Conservation (phyloP, 2,888 invertebrate genomes). For the Agrotis clavis region DNA sequence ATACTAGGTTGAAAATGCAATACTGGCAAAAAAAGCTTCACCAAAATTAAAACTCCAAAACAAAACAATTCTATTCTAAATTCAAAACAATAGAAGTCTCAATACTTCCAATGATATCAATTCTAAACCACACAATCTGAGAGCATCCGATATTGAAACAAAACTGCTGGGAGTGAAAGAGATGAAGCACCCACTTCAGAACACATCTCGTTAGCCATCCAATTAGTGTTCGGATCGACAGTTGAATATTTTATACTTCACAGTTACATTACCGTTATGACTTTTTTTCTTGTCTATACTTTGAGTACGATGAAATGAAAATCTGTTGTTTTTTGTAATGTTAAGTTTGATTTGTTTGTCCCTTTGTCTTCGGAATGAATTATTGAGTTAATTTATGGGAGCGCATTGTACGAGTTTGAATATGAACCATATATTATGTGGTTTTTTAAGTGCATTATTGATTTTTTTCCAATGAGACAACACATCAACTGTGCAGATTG, state of each 20-base stretch:
- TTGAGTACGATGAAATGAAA: constrained; percentile 26
- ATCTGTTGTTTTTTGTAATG: constrained; percentile 24
- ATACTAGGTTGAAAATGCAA: no score
- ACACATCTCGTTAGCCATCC: constrained; percentile 75
- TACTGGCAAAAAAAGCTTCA: not conserved
- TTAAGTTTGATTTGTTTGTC: not conserved
- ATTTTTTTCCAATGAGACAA: no score
- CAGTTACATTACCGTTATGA: constrained; percentile 61
- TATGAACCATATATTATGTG: not conserved
- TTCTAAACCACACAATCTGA: constrained; percentile 32
- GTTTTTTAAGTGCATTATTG: not conserved
- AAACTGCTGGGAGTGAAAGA: constrained; percentile 51
- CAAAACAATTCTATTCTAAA: not conserved
- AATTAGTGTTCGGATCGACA: constrained; percentile 72
- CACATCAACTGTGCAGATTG: not conserved
- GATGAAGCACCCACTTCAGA: constrained; percentile 64
- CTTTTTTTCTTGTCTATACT: constrained; percentile 62
- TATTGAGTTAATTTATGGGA: not conserved
- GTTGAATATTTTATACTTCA: constrained; percentile 73
- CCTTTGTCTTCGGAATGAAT: not conserved
- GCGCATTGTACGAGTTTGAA: not conserved
- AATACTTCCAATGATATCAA: constrained; percentile 13
- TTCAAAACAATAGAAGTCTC: constrained; percentile 12
- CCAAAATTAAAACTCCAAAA: not conserved
- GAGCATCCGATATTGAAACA: constrained; percentile 48